phyloP scores from a whole-genome alignment of 2,113 vertebrate genomes.

The Siniperca chuatsi region DNA sequence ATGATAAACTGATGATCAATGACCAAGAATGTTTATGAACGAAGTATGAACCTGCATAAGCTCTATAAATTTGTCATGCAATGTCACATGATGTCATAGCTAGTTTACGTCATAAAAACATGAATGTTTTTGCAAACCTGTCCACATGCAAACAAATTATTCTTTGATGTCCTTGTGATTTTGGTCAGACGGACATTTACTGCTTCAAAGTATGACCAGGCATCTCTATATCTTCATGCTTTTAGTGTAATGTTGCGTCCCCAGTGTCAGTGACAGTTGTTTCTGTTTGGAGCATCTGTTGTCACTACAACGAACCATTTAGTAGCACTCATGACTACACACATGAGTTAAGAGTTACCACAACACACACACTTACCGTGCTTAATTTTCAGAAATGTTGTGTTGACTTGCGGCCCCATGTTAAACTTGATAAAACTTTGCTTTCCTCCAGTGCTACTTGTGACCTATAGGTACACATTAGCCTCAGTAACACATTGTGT shows the following conservation, averaged over 20 bases:
- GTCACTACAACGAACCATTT: background rate
- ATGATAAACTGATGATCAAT: background rate
- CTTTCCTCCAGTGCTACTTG: background rate
- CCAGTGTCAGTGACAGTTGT: conserved; percentile 5
- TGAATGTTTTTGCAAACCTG: background rate
- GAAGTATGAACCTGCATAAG: background rate
- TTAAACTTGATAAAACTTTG: background rate
- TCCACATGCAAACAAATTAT: background rate
- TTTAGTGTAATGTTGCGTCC: background rate
- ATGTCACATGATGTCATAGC: background rate
- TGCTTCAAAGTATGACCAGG: background rate
- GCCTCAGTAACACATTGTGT: background rate
- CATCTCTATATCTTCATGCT: background rate
- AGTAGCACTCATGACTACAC: background rate
- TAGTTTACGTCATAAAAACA: background rate
- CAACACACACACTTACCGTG: background rate
- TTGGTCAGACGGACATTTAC: background rate
- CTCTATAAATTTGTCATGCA: background rate
- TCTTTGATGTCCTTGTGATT: background rate
- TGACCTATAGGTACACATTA: background rate
- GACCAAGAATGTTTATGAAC: background rate
- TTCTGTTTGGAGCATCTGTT: conserved; percentile 11
- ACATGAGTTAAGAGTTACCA: background rate
- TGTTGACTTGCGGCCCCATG: background rate
- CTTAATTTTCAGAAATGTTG: background rate